phyloP scores from a whole-genome alignment of 2,888 invertebrate genomes.

The Podabrus alpinus region DNA sequence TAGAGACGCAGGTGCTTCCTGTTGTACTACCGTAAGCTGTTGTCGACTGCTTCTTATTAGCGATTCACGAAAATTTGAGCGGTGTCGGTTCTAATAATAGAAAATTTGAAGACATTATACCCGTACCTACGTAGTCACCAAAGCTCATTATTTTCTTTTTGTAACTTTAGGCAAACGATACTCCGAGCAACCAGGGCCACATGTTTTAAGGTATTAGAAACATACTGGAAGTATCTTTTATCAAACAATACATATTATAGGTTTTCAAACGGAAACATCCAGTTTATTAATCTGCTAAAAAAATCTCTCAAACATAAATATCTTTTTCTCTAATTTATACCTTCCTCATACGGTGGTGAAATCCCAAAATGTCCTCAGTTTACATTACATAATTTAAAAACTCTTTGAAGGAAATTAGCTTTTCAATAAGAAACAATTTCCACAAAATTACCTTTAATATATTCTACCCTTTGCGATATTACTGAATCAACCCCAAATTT shows the following conservation, averaged over 20 bases:
- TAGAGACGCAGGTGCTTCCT: slow-evolving; percentile 37
- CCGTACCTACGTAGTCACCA: slow-evolving; percentile 4
- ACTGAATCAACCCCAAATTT: not conserved
- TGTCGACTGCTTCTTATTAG: slow-evolving; percentile 35
- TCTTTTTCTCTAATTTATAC: not conserved
- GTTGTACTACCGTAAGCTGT: slow-evolving; percentile 28
- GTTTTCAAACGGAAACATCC: not conserved
- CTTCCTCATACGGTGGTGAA: not conserved
- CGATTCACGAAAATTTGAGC: slow-evolving; percentile 30
- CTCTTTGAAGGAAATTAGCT: not conserved
- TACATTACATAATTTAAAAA: not conserved
- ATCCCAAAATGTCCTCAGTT: not conserved
- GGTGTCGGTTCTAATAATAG: slow-evolving; percentile 32
- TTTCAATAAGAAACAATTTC: no score
- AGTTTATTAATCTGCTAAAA: not conserved
- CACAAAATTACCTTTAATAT: no score
- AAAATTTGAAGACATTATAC: slow-evolving; percentile 24
- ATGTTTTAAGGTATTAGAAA: not conserved
- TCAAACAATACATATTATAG: not conserved
- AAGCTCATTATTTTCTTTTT: slow-evolving; percentile 21
- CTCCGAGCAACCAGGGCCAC: not conserved
- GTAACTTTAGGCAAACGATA: slow-evolving; percentile 1
- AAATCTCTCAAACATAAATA: not conserved
- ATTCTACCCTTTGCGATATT: not conserved
- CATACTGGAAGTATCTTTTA: not conserved